Conservation (phyloP, 2,113 vertebrate species). For the Myotis brandtii region DNA sequence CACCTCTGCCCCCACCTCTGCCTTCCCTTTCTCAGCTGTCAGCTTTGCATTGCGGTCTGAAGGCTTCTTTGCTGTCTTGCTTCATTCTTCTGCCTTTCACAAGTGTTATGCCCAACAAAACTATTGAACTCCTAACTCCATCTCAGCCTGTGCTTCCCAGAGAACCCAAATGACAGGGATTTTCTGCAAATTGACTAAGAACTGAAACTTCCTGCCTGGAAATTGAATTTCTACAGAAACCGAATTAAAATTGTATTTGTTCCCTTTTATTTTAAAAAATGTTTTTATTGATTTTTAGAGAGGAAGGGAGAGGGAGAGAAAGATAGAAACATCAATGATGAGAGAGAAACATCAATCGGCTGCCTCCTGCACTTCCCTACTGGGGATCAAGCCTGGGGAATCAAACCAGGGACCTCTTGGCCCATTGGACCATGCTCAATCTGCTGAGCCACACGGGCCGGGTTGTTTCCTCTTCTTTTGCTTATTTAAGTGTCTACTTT, state of each 20-base stretch:
- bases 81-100: background rate
- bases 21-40: background rate
- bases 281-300: no score
- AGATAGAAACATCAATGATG: no score
- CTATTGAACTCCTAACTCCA: background rate
- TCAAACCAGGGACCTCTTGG: no score
- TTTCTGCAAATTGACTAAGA: background rate
- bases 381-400: no score
- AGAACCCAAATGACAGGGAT: background rate
- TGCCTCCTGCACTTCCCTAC: no score
- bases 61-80: background rate
- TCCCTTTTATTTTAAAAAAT: background rate
- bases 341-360: no score
- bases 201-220: background rate
- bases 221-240: background rate
- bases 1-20: accelerated
- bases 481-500: background rate
- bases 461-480: background rate
- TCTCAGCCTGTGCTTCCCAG: background rate
- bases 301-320: no score
- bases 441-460: no score
- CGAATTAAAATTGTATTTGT: background rate
- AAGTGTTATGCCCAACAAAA: background rate
- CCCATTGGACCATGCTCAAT: no score
- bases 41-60: background rate